Evolutionary conservation across 2,888 invertebrate genomes (phyloP), one percentile per base, ranked within the genome.

Genomic region (Orthosia incerta): DNA sequence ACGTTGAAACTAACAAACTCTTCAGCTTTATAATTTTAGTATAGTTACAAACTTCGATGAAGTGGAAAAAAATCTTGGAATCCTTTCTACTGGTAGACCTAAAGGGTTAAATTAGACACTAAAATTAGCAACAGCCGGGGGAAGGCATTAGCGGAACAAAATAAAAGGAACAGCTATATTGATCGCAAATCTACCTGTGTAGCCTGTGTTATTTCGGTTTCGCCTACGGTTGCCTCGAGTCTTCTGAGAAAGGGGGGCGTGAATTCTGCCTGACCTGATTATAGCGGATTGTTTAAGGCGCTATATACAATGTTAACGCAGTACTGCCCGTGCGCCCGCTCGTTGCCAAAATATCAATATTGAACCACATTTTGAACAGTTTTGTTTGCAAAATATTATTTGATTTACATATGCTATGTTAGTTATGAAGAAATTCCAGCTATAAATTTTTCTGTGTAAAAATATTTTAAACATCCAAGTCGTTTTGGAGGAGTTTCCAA

Each of bases 181-280:
- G 71, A 77, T 81, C 71, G 50, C 65, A 57, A 61, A 53, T 74
- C 74, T 86, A 81, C 84, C 82, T 85, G 76, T 57, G 50, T 23
- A 81, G 67, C 77, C 79, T 78, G 78, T 69, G 68, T 70, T 71
- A 68, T 76, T 74, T 76, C 57, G 66, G 50, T 62, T 60, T 76
- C 60, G 76, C 59, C 66, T 71, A 60, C 80, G 76, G 75, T 69
- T 66, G 63, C 46, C 15, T 51, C 23, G 60, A 74, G 55, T 65
- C n/a, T 84, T 87, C 86, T 73, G 60, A 73, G 87, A 87, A 87
- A 74, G 67, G 64, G 66, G 78, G 79, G 81, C 69, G 76, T 74
- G 50, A 46, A 66, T 66, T 69, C 16, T 71, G 71, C 79, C 83
- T 86, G 86, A 76, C 71, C 62, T 76, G 79, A 84, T 84, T 86